A percentile compares a stretch with the other conserved stretches of the same genome.
These are phyloP conservation scores for Coremacera marginata DNA, from an alignment of 2,888 invertebrate genomes.

Conservation along the genomic window DNA sequence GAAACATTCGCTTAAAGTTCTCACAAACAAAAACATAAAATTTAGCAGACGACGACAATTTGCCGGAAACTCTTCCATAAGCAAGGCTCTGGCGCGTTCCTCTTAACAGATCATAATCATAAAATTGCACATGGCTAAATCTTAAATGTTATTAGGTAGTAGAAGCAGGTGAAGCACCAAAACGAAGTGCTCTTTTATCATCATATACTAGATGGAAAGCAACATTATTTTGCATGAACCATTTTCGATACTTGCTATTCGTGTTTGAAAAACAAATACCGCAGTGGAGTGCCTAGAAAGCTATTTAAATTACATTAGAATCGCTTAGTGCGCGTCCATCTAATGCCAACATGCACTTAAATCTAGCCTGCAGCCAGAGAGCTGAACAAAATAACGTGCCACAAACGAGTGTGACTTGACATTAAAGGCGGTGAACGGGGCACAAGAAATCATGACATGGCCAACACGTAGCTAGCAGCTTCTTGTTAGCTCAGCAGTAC, in stretches of 20 bases:
- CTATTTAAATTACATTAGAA: slow-evolving; percentile 50
- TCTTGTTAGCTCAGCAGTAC: background rate
- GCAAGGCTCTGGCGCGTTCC: too few relatives aligned
- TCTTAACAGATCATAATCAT: too few relatives aligned
- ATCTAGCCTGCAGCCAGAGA: slow-evolving; percentile 28
- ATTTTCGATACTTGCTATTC: background rate
- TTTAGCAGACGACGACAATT: too few relatives aligned
- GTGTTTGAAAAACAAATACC: background rate
- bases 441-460: too few relatives aligned
- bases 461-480: background rate
- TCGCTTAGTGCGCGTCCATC: slow-evolving; percentile 44
- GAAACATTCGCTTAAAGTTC: background rate
- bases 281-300: slow-evolving; percentile 32
- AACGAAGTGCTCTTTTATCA: too few relatives aligned
- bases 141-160: too few relatives aligned
- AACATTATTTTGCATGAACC: background rate
- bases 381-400: too few relatives aligned
- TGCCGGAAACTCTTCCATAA: too few relatives aligned
- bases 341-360: slow-evolving; percentile 47
- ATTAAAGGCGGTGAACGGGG: too few relatives aligned
- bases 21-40: background rate
- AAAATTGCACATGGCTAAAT: too few relatives aligned
- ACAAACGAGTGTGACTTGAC: too few relatives aligned
- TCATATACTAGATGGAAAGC: background rate
- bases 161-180: too few relatives aligned